Base-by-base conservation (phyloP, 2,113 vertebrate species). In the Pollimyrus isidori region DNA sequence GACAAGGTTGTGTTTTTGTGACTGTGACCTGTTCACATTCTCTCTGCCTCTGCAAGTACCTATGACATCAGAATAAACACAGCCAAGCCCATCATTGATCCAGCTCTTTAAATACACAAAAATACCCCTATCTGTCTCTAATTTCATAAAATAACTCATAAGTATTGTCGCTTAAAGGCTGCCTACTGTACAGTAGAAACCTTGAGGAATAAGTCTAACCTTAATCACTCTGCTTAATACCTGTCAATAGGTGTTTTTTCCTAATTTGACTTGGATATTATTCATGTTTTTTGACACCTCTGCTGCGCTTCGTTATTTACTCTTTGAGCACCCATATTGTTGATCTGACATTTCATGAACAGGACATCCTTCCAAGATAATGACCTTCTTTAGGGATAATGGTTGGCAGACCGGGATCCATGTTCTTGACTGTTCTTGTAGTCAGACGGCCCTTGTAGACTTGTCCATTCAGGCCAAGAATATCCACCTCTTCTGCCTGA, bases 361-460 rank as follows among this genome's bases (percentile, higher is more conserved):
- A 53, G 10, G 15, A 4, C 6, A 49, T 87, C 52, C 52, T 45
- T 39, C 86, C 49, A 21, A 35, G 85, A 53, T n/a, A 91, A 91
- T 73, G 92, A 96, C 96, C 90, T 1, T 97, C 96, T 93, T 94
- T 95, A 69, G 5, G 49, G 0, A 65, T n/a, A 83, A 96, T 94
- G 2, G 88, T 91, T 0, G 96, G 96, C 13, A 96, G 93, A 89
- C 89, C 93, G 0, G 90, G 89, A 19, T 94, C 94, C 3, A 89
- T 2, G 19, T 13, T 89, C 45, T 45, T 93, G 52, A 88, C 7
- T 30, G 53, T 7, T 13, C 92, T 90, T 1, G 87, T 35, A 1
- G 95, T 95, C 93, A 94, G 91, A 49, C 95, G 95, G n/a, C 96
- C 97, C 91, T 95, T 96, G 94, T 97, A 97, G 89, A 97, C 93